phyloP scores from a whole-genome alignment of 2,113 vertebrate genomes.

The Harpagus bidentatus region DNA sequence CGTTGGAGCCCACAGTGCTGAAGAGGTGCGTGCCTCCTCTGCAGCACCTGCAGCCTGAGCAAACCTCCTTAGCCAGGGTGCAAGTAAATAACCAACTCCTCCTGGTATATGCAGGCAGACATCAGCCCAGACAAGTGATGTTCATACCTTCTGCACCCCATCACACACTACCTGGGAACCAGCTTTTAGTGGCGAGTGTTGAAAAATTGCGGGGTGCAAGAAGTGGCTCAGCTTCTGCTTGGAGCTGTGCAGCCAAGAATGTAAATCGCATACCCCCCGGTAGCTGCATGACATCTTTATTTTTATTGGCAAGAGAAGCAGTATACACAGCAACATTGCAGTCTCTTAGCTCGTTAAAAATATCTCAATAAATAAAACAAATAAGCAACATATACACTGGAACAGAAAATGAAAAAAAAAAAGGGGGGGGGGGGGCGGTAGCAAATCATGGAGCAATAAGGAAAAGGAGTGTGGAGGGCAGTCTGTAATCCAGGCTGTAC shows the following conservation, averaged over 20 bases:
- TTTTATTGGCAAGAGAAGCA: constrained; percentile 56
- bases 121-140: rapidly evolving
- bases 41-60: background rate
- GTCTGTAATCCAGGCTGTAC: constrained; percentile 55
- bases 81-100: background rate
- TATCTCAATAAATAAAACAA: constrained; percentile 96
- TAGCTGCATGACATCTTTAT: constrained; percentile 66
- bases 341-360: constrained; percentile 77
- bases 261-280: background rate
- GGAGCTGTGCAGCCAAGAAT: background rate
- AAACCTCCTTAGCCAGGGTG: background rate
- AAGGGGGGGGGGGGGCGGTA: background rate
- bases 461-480: constrained; percentile 1
- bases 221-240: background rate
- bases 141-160: background rate
- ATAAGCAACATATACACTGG: constrained; percentile 84
- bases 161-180: background rate
- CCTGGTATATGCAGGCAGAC: no score
- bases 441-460: background rate
- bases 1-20: background rate
- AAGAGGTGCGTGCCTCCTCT: background rate
- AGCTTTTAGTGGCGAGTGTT: background rate
- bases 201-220: background rate
- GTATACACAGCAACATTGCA: constrained; percentile 64
- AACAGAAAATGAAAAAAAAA: constrained; percentile 59